Conservation (phyloP, 2,797 vertebrate genomes). For the Phalanger gymnotis region DNA sequence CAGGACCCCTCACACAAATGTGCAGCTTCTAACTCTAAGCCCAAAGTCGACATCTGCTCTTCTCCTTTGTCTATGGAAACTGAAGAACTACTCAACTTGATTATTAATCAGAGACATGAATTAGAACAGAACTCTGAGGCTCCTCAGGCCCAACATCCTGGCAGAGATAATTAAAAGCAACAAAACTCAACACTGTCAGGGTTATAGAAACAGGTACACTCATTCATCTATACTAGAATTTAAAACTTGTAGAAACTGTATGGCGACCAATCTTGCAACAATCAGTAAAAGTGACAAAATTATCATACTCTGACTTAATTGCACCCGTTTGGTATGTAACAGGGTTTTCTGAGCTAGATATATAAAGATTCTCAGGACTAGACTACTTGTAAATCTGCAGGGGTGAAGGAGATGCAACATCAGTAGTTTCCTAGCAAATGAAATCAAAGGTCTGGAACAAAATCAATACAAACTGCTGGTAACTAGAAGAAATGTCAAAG, state of each 20-base stretch:
- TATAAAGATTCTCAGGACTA: background rate
- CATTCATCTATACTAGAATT: background rate
- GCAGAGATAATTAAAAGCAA: background rate
- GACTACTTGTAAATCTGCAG: background rate
- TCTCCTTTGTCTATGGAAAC: background rate
- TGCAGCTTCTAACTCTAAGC: background rate
- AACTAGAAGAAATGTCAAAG: background rate
- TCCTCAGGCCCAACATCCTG: background rate
- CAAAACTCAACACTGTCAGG: background rate
- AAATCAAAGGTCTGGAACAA: background rate
- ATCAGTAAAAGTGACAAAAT: background rate
- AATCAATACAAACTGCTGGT: background rate
- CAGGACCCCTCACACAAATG: background rate
- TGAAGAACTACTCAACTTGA: background rate
- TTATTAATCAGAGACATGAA: background rate
- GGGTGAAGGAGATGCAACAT: background rate
- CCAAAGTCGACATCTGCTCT: background rate
- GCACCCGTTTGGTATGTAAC: background rate
- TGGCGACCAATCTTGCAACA: background rate
- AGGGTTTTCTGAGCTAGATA: background rate
- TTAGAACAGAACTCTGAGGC: background rate
- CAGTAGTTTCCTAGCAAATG: background rate
- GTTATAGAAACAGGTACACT: background rate
- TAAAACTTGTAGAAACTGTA: background rate
- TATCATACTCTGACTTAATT: background rate